These are phyloP conservation scores for Isaurus tuberculatus DNA, from an alignment of 92 coral and sea anemone genomes.

Conservation along the genomic window DNA sequence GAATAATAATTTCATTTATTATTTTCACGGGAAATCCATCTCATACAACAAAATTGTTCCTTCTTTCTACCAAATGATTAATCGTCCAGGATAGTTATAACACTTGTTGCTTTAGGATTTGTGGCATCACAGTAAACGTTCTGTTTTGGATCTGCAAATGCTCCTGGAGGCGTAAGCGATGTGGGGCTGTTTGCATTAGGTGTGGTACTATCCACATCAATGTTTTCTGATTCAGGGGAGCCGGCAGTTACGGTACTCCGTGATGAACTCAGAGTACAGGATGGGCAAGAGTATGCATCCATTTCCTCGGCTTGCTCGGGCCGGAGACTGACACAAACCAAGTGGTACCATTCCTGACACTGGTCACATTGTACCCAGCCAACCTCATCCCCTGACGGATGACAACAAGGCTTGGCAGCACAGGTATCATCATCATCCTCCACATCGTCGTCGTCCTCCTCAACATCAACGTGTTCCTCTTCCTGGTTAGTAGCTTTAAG, in stretches of 20 bases:
- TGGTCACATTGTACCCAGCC: conserved; percentile 98
- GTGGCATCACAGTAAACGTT: not conserved
- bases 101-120: not conserved
- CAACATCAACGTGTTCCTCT: conserved; percentile 78
- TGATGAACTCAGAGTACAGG: conserved; percentile 61
- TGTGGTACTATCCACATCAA: conserved; percentile 96
- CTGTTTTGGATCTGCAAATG: conserved; percentile 30
- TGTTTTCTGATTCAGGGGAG: conserved; percentile 92
- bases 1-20: not conserved
- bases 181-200: conserved; percentile 77
- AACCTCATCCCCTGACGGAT: conserved; percentile 96
- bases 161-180: conserved; percentile 60
- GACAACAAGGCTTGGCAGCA: conserved; percentile 82
- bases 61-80: not conserved
- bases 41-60: not conserved
- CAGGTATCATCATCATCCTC: conserved; percentile 94
- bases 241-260: conserved; percentile 64
- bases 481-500: conserved; percentile 43
- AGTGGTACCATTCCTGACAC: conserved; percentile 95
- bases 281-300: conserved; percentile 87
- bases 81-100: conserved; percentile 35
- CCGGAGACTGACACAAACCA: conserved; percentile 85
- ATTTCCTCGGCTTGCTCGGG: conserved; percentile 89
- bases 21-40: not conserved
- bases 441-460: conserved; percentile 81